Evolutionary conservation across 2,113 vertebrate species (phyloP).

Genomic region (Leptobrachium ailaonicum): DNA sequence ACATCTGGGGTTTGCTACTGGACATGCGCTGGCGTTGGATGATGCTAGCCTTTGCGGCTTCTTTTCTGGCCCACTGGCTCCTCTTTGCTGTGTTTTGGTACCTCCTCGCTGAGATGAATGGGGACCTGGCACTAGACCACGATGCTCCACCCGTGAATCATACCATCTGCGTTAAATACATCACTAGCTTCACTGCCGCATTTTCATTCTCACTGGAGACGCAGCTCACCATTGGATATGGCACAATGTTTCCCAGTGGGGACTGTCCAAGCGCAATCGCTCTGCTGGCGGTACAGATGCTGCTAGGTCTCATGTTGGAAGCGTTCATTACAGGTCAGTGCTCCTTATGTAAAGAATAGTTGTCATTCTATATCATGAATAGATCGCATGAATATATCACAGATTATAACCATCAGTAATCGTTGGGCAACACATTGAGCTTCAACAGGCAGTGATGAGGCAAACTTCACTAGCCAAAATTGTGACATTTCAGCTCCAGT

Average conservation of each 20-base stretch:
- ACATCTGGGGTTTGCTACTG: constrained; percentile 90
- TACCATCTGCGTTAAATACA: constrained; percentile 92
- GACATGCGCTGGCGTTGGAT: constrained; percentile 96
- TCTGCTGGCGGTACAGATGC: constrained; percentile 93
- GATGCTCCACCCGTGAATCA: constrained; percentile 87
- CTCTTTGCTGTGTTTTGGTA: constrained; percentile 96
- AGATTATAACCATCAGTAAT: too few relatives aligned
- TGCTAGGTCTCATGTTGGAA: constrained; percentile 94
- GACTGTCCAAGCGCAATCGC: constrained; percentile 92
- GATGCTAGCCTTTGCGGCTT: constrained; percentile 88
- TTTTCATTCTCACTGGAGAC: constrained; percentile 98
- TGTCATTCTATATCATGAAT: too few relatives aligned
- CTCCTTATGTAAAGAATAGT: background rate
- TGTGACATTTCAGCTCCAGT: too few relatives aligned
- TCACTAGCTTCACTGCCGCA: constrained; percentile 93
- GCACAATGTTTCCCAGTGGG: constrained; percentile 96
- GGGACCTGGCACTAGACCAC: constrained; percentile 89
- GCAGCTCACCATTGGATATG: constrained; percentile 95
- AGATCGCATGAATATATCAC: too few relatives aligned
- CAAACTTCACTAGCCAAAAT: too few relatives aligned
- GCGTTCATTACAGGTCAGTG: constrained; percentile 94
- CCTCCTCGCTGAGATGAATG: constrained; percentile 88
- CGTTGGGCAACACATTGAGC: too few relatives aligned
- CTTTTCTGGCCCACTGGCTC: constrained; percentile 93
- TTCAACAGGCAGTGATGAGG: too few relatives aligned